Evolutionary conservation across 2,888 invertebrate genomes (phyloP).

Genomic region (Osmoderma eremita): DNA sequence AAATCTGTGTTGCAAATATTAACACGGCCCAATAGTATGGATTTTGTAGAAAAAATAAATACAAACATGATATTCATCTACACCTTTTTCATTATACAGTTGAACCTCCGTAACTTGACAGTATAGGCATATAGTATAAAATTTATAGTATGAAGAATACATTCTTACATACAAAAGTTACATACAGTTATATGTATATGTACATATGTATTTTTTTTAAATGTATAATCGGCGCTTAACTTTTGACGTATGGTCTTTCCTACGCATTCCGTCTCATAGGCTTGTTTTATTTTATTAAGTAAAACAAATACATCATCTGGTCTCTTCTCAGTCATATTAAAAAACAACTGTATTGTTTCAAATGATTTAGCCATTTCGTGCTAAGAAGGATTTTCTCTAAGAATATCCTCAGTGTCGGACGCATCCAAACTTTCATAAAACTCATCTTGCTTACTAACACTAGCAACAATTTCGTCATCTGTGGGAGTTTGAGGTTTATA

Average conservation of each 20-base stretch:
- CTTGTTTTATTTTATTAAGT: too few relatives aligned
- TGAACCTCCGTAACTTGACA: constrained; percentile 5
- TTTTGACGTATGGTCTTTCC: neutral
- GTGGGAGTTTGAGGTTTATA: too few relatives aligned
- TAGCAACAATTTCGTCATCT: too few relatives aligned
- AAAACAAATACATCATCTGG: neutral
- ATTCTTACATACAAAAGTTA: constrained; percentile 2
- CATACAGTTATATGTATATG: too few relatives aligned
- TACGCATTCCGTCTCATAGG: neutral
- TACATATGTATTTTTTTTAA: constrained; percentile 2
- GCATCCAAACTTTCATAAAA: neutral
- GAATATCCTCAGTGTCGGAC: too few relatives aligned
- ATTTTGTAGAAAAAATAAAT: too few relatives aligned
- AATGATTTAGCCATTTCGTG: too few relatives aligned
- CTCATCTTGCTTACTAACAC: neutral
- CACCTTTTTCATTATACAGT: too few relatives aligned
- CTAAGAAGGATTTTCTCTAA: too few relatives aligned
- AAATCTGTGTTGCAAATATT: too few relatives aligned
- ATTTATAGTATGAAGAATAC: neutral
- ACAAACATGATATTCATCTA: too few relatives aligned
- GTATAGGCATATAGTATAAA: neutral
- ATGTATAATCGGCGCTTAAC: neutral
- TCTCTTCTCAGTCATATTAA: constrained; percentile 4
- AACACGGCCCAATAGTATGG: too few relatives aligned
- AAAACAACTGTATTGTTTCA: neutral